Evolutionary conservation across 2,113 vertebrate species (phyloP), one percentile per base, ranked within the genome.

Genomic region (Cyprinodon variegatus): DNA sequence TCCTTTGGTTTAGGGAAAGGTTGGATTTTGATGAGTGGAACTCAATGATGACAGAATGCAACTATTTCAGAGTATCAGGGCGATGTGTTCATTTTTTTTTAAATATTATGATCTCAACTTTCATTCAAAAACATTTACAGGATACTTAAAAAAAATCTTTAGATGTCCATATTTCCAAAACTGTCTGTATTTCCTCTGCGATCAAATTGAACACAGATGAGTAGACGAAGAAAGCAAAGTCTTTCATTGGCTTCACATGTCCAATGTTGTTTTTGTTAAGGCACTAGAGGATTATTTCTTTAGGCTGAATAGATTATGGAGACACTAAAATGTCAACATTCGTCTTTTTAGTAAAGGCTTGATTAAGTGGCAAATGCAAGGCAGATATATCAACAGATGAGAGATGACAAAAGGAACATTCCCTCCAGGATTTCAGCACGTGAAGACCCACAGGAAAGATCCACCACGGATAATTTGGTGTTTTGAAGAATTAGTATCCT

Each of bases 231-330:
- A 29, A 20, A 17, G 17, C 72, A 61, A 43, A 50, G 48, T 74
- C 39, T 71, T 14, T 69, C 43, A 39, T 61, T 65, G 60, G 82
- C 68, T 41, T 80, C 70, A 82, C 65, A 73, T 57, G 57, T 80
- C 75, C 64, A 15, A 50, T 66, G 65, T 79, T 60, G n/a, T 73
- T 61, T 76, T 83, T 41, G 69, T 67, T 90, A 93, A 93, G 92
- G 92, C 92, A 93, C 92, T 41, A 70, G 70, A 80, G 81, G 81
- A 70, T 84, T 86, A 88, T 86, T 84, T 79, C 71, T 29, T 88
- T 67, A 59, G 82, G 87, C 72, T 73, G 67, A 82, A 70, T 77
- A 76, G 81, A 48, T 90, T 45, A 71, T 61, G 61, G 43, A 59
- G 75, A 5, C 74, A 78, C 60, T 79, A 68, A 64, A 60, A 70